Conservation (phyloP, 2,797 vertebrate species). For the Perdix hodgsoniae region DNA sequence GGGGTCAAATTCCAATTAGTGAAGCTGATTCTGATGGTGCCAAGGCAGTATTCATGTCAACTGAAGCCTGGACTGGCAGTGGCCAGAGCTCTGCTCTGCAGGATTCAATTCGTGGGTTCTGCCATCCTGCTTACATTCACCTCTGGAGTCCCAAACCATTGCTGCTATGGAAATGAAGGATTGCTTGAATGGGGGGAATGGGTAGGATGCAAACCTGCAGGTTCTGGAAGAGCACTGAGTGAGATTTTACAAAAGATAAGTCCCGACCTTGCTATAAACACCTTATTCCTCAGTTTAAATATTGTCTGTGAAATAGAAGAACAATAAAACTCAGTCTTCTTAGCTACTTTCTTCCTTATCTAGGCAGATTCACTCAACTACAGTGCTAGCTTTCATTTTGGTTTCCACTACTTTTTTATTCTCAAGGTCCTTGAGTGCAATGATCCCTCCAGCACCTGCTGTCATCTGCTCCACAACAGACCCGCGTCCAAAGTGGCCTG, state of each 20-base stretch:
- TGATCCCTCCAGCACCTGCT: neutral
- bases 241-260: neutral
- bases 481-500: rapidly evolving
- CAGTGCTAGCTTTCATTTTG: neutral
- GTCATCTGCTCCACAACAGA: neutral
- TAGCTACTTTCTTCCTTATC: neutral
- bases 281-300: neutral
- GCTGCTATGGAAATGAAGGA: neutral
- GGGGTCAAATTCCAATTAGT: neutral
- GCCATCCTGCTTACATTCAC: neutral
- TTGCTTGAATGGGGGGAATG: neutral
- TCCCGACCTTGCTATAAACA: neutral
- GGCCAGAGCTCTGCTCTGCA: neutral
- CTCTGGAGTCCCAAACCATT: neutral
- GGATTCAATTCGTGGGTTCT: neutral
- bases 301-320: neutral
- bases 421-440: neutral
- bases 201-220: neutral
- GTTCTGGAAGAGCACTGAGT: neutral
- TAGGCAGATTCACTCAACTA: neutral
- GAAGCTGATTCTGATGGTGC: conserved; percentile 15
- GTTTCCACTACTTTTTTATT: conserved; percentile 21
- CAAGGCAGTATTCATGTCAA: neutral
- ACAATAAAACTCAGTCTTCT: neutral
- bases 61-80: conserved; percentile 13